Conservation (phyloP, 2,113 vertebrate genomes). For the Chaetodon trifascialis region DNA sequence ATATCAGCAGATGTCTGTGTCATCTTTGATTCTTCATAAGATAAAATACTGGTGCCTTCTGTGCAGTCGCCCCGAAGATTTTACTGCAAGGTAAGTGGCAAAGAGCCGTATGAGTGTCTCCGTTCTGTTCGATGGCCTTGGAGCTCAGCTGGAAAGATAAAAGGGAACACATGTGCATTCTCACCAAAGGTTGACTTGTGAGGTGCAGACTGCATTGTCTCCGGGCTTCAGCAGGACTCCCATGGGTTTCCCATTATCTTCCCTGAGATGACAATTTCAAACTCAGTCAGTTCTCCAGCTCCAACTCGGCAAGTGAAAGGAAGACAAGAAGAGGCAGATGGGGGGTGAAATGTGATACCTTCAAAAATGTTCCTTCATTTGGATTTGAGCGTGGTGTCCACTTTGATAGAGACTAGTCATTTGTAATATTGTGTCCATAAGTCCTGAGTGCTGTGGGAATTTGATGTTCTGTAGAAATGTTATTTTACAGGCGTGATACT, state of each 20-base stretch:
- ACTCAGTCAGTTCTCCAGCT: constrained; percentile 43
- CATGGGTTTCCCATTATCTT: constrained; percentile 71
- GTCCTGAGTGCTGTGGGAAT: constrained; percentile 2
- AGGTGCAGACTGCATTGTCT: constrained; percentile 47
- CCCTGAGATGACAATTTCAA: constrained; percentile 55
- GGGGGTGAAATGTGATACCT: constrained; percentile 35
- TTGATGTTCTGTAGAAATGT: constrained; percentile 27
- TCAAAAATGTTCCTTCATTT: constrained; percentile 35
- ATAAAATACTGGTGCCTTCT: constrained; percentile 10
- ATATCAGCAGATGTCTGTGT: constrained; percentile 20
- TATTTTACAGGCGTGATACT: constrained; percentile 3
- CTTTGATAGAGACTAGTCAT: constrained; percentile 35
- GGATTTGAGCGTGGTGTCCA: constrained; percentile 7
- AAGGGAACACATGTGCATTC: constrained; percentile 40
- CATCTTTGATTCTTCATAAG: constrained; percentile 11
- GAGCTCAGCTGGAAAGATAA: constrained; percentile 43
- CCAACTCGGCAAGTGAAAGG: constrained; percentile 37
- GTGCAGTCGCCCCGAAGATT: neutral
- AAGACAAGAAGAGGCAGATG: constrained; percentile 30
- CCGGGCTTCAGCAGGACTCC: constrained; percentile 42
- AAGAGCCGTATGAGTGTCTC: constrained; percentile 10
- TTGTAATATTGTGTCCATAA: constrained; percentile 31
- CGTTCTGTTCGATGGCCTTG: constrained; percentile 32
- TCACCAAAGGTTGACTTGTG: constrained; percentile 39
- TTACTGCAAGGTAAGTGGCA: constrained; percentile 5